Evolutionary conservation across 2,113 vertebrate genomes (phyloP), one percentile per base, ranked within the genome.

Genomic region (Albula goreensis): DNA sequence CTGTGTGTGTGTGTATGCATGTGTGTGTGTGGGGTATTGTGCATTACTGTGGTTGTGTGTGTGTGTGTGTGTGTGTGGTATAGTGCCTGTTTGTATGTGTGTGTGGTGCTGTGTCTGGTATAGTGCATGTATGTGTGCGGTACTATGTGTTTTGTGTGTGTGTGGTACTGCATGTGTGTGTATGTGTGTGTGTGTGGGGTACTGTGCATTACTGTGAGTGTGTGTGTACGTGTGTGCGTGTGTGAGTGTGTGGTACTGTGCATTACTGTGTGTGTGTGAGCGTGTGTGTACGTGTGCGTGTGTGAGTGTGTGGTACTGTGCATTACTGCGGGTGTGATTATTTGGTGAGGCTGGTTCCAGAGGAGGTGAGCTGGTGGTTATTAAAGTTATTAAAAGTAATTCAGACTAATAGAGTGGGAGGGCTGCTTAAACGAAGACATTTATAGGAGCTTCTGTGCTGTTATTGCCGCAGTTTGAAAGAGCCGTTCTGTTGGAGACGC

Each of bases 341-440:
- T 87, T 85, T 86, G 85, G 85, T 63, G 74, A 81, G 74, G 89
- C 91, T 92, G 93, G 93, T 92, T 93, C 87, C 85, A 90, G n/a
- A 88, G 85, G 88, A 78, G 82, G 89, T 89, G 91, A 94, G 95
- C 95, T 95, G 92, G 93, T 90, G 83, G 92, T 95, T 94, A 96
- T 96, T 96, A 95, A 94, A 94, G 92, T 95, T 94, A 96, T 96
- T 96, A 95, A 94, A 94, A 91, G 92, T 94, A 93, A 96, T 96
- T 95, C 94, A 88, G 91, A 91, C 94, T 96, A 95, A 95, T 95
- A 93, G 93, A 93, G 91, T 90, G 94, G 94, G 94, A 92, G 94
- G 93, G 94, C 70, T 90, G 90, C 90, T 93, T 95, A 93, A 94
- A 94, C 89, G 92, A 94, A 92, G 93, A 94, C 92, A 92, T 93